These are phyloP conservation scores for Neoitamus cyanurus DNA, from an alignment of 2,888 invertebrate genomes.

Conservation along the genomic window DNA sequence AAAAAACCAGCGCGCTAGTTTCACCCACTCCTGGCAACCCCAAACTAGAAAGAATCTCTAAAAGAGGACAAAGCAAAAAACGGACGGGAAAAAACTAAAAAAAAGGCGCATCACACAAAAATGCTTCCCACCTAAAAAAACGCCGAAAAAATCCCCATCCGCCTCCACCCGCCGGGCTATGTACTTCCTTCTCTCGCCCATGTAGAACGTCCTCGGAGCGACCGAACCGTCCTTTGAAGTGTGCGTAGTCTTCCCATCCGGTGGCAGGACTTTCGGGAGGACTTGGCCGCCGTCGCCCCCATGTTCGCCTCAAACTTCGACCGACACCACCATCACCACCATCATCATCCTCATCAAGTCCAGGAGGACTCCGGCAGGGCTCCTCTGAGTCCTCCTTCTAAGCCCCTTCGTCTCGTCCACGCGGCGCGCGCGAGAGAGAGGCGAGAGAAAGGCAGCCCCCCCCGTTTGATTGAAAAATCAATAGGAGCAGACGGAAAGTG, in stretches of 20 bases:
- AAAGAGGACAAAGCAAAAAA: slow-evolving; percentile 15
- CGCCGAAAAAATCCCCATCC: background rate
- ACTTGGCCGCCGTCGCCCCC: background rate
- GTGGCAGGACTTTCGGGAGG: background rate
- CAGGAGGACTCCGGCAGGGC: background rate
- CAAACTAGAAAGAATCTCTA: slow-evolving; percentile 33
- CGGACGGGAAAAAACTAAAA: slow-evolving; percentile 5
- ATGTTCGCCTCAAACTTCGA: background rate
- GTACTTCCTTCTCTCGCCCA: background rate
- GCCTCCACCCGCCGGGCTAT: background rate
- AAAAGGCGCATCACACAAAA: slow-evolving; percentile 29
- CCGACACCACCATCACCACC: background rate
- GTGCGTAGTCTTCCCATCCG: slow-evolving; percentile 23
- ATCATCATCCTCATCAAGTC: background rate
- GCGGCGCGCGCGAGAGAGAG: background rate
- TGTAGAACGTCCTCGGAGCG: slow-evolving; percentile 3
- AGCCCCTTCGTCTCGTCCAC: slow-evolving; percentile 22
- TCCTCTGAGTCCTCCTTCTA: slow-evolving; percentile 20
- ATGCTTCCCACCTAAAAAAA: background rate
- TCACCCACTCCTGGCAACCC: slow-evolving; percentile 15
- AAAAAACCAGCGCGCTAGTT: background rate
- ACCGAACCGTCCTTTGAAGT: slow-evolving; percentile 7
- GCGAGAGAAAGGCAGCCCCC: slow-evolving; percentile 6
- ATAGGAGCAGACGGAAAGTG: slow-evolving; percentile 65
- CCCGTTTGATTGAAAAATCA: slow-evolving; percentile 64